Base-by-base conservation (phyloP, 2,797 vertebrate species). In the Novumbra hubbsi region DNA sequence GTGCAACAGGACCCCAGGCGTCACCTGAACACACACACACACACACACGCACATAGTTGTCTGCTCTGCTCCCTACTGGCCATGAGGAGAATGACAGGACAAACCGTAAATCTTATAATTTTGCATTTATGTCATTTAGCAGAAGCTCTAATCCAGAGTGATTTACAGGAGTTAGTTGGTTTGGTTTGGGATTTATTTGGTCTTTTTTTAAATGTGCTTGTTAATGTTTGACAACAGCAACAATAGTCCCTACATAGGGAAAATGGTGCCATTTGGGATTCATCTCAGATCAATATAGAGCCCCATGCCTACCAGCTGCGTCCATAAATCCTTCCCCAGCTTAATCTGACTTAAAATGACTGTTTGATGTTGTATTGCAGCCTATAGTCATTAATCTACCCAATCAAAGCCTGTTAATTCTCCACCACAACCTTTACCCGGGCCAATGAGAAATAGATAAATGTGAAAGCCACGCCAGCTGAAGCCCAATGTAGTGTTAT, bases 401-500 rank as follows among this genome's bases (percentile, higher is more conserved):
- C 73, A 75, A 50, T 70, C 65, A 48, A 34, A 68, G 73, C 52
- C 11, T 27, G 67, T 24, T 68, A 38, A 21, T 41, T n/a, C 19
- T 34, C 17, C 19, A 24, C 38, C 50, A 55, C 50, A 21, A 17
- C 19, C 67, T 2, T 69, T 24, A 2, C 45, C 17, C 24, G 24
- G 24, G 45, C 67, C 67, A 69, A 28, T 69, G 41, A 50, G 45
- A 17, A 24, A 5, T 1, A 21, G 15, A 5, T 27, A 27, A 69
- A 45, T 17, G 2, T n/a, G 27, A 6, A 30, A 50, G 27, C 17
- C 69, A 24, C 3, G 17, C 69, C 52, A 48, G 68, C 49, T 71
- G 24, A 27, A 68, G 32, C 27, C 30, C 50, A 55, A n/a, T 17
- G 19, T 57, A 75, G 75, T 41, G 41, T 73, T 73, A 79, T 68